Evolutionary conservation across 1,140 invertebrate species (phyloP).

Genomic region (Camponotus vicinus): DNA sequence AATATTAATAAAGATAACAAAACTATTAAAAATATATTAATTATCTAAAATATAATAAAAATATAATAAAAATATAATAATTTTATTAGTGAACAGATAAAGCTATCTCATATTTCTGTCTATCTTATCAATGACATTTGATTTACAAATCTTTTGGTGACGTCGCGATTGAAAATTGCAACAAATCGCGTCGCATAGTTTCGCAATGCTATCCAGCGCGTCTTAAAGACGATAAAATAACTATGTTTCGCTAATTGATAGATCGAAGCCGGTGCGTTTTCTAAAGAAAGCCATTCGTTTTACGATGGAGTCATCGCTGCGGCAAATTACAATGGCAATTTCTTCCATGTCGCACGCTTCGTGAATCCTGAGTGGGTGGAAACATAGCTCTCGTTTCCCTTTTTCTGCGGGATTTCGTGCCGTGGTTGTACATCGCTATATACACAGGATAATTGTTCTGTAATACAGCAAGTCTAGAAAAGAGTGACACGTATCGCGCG

Average conservation of each 20-base stretch:
- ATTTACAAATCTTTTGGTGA: not conserved
- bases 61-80: not conserved
- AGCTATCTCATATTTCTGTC: not conserved
- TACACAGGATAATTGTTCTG: constrained; percentile 22
- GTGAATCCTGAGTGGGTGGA: constrained; percentile 38
- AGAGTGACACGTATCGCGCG: not conserved
- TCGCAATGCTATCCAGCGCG: constrained; percentile 4
- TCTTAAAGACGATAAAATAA: constrained; percentile 70
- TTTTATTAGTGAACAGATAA: not conserved
- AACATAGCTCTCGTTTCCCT: constrained; percentile 26
- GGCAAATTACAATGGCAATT: constrained; percentile 63
- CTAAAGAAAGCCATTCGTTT: constrained; percentile 78
- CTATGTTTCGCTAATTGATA: constrained; percentile 78
- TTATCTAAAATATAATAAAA: not conserved
- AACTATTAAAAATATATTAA: not conserved
- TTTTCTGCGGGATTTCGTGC: constrained; percentile 1
- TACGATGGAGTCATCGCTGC: constrained; percentile 38
- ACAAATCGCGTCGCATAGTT: not conserved
- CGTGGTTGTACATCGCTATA: constrained; percentile 12
- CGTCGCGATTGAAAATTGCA: constrained; percentile 10
- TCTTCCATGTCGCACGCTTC: constrained; percentile 50
- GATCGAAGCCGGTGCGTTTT: constrained; percentile 74
- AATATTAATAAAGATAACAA: not conserved
- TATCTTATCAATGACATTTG: not conserved
- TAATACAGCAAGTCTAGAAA: constrained; percentile 4